These are phyloP conservation scores for Myotis yumanensis DNA, from an alignment of 2,113 vertebrate species.

Conservation along the genomic window DNA sequence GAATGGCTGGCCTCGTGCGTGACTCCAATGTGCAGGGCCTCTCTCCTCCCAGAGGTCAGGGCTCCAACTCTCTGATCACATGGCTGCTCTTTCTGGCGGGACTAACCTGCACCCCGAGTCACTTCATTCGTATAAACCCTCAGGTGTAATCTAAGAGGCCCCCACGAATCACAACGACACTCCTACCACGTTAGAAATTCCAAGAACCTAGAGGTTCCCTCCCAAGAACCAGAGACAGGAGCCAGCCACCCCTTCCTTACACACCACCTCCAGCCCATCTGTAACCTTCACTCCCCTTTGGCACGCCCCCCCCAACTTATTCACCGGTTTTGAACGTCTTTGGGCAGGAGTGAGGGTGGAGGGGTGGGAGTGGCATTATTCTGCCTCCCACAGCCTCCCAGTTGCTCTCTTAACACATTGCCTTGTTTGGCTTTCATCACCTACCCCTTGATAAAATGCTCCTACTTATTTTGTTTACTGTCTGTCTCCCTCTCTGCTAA, in stretches of 20 bases:
- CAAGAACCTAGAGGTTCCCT: background rate
- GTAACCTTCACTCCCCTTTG: background rate
- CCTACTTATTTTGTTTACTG: background rate
- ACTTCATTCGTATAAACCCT: background rate
- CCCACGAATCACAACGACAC: background rate
- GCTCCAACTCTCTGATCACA: too few relatives aligned
- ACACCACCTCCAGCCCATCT: background rate
- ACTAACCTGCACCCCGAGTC: background rate
- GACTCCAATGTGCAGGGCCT: background rate
- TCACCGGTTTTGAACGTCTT: background rate
- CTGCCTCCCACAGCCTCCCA: too few relatives aligned
- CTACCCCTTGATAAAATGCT: background rate
- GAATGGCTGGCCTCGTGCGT: background rate
- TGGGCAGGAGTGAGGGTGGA: background rate
- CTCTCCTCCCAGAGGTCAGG: background rate
- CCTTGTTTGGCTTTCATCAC: background rate
- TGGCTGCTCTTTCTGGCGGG: background rate
- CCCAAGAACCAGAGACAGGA: background rate
- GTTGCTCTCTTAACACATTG: background rate
- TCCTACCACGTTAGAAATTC: background rate
- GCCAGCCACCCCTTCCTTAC: background rate
- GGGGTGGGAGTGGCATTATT: background rate
- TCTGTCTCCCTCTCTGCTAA: background rate
- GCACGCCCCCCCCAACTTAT: background rate
- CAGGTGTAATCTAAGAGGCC: background rate